Base-by-base conservation (phyloP, 2,888 invertebrate genomes). In the Saturnia pavonia region DNA sequence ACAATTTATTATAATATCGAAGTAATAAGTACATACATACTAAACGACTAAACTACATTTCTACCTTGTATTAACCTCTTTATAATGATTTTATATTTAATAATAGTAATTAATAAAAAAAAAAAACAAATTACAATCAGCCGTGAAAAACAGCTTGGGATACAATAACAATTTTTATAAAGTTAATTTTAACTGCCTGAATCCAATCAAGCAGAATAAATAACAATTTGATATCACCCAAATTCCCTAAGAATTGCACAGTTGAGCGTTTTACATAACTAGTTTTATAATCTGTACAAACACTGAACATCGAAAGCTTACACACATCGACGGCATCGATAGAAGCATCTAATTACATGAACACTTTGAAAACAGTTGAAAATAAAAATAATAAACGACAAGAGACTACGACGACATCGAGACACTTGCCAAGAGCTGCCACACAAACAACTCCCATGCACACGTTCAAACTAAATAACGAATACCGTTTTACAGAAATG, bases 51-150 rank as follows among this genome's bases (percentile, higher is more conserved):
- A 82, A 78, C 92, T 92, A 92, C 91, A 85, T 86, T 82, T 90
- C 94, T 94, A 94, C 94, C 94, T 94, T 94, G 94, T 94, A 93
- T 94, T 91, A 93, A 94, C 94, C 94, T 93, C 93, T 85, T 92
- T 87, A 89, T 87, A 91, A 91, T 91, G 25, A 22, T 25, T 25
- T 57, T 68, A 25, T 43, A 68, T 69, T 48, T 25, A 43, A 67
- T 42, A 48, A 57, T 11, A 57, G 8, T 19, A 11, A 57, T 27
- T 16, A 3, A 9, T 14, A 4, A 60, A 27, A 3, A 16, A 48
- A 34, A 51, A 27, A 25, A 27, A 16, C 19, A 42, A 68, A 4
- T 27, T 19, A 45, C 19, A 48, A 25, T 9, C n/a, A n/a, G 12
- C 40, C 65, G 11, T 34, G 40, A 65, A 40, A n/a, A 6, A 19